These are phyloP conservation scores for Centruroides vittatus DNA, from an alignment of 1,140 invertebrate species.

Conservation along the genomic window DNA sequence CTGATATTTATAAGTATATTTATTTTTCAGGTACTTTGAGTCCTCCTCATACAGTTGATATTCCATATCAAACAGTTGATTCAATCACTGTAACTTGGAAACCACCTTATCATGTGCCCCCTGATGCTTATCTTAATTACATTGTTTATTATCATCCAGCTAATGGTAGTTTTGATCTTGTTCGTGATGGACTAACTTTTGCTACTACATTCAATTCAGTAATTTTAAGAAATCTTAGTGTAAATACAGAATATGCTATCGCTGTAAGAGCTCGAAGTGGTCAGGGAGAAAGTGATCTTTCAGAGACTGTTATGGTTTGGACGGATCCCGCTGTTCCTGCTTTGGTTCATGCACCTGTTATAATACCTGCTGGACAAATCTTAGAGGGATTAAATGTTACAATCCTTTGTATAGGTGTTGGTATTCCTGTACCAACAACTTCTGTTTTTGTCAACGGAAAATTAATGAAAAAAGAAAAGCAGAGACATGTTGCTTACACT, in stretches of 20 bases:
- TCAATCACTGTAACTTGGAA: slow-evolving; percentile 64
- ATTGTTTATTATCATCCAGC: slow-evolving; percentile 8
- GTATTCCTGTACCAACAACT: slow-evolving; percentile 61
- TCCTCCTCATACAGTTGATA: slow-evolving; percentile 54
- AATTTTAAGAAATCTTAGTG: slow-evolving; percentile 8
- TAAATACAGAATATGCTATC: slow-evolving; percentile 18
- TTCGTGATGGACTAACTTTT: neutral
- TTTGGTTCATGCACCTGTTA: slow-evolving; percentile 63
- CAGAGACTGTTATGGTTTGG: slow-evolving; percentile 54
- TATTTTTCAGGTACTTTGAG: slow-evolving; percentile 44
- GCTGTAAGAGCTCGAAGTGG: slow-evolving; percentile 12
- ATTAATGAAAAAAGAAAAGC: slow-evolving; percentile 32
- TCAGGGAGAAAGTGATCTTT: slow-evolving; percentile 4
- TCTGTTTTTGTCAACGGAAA: slow-evolving; percentile 59
- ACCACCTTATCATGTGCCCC: slow-evolving; percentile 41
- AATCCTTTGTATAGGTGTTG: slow-evolving; percentile 62
- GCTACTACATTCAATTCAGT: neutral
- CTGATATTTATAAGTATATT: too few relatives aligned
- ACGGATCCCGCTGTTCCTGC: slow-evolving; percentile 69
- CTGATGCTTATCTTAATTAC: slow-evolving; percentile 6
- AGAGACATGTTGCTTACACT: slow-evolving; percentile 50
- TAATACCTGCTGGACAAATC: slow-evolving; percentile 62
- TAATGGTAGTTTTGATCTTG: neutral
- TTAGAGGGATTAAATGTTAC: slow-evolving; percentile 68
- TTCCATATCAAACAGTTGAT: slow-evolving; percentile 54